Base-by-base conservation (phyloP, 1,140 invertebrate genomes). In the Zaprionus lachaisei region DNA sequence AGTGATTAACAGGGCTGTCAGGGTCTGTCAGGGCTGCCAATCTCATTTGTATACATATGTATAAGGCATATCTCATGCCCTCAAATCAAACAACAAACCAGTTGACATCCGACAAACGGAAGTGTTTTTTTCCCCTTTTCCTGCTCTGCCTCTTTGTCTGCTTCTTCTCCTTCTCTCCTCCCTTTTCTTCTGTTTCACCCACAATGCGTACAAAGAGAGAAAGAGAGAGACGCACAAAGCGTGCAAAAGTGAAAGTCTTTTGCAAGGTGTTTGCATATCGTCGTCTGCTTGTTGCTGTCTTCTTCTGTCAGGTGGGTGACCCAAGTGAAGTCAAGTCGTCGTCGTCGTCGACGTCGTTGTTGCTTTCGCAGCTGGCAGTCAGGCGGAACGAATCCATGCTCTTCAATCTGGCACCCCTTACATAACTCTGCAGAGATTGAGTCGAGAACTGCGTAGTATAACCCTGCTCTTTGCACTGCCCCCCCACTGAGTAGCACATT, bases 211-310 rank as follows among this genome's bases (percentile, higher is more conserved):
- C 34, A 20, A 5, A 47, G 20, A 20, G 20, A 20, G 20, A 20
- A 38, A 20, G 24, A 37, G 34, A 38, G 49, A 49, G 22, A 44
- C 41, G 61, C 73, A 76, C 22, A 41, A 65, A 76, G 72, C 72
- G 55, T 64, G 67, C 66, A 71, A 76, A 76, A 76, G 73, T 76
- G 73, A 76, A 76, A 76, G 73, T 66, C 54, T 56, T 38, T 38
- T 26, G 55, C 56, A 60, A 76, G 73, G 68, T 76, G 73, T 76
- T 76, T 76, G 68, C 68, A 72, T 76, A 75, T 74, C 61, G 34
- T 14, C 17, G 51, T 51, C 51, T 37, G 56, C 44, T 34, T 37
- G 56, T 31, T 34, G 9, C 9, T 34, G 4, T 11, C 31, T 34
- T 34, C 41, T 54, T n/a, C 54, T 31, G 54, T n/a, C 22, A 26